Base-by-base conservation (phyloP, 1,140 invertebrate genomes). In the Lordiphosa stackelbergi region DNA sequence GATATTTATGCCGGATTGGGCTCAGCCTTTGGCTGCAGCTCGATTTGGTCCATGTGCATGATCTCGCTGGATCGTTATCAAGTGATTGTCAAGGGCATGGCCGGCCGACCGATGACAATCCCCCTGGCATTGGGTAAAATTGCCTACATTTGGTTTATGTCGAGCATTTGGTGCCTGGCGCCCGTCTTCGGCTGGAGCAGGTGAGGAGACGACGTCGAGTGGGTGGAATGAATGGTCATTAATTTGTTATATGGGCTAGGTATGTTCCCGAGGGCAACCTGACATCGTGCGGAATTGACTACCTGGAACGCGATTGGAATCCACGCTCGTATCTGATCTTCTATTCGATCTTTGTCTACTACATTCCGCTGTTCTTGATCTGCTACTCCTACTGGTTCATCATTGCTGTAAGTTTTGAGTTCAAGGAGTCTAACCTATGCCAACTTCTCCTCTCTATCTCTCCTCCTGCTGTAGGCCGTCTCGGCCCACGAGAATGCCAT, bases 181-280 rank as follows among this genome's bases (percentile, higher is more conserved):
- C 94, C 94, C 2, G 87, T 91, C 74, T 90, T 93, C 66, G 92
- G 92, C 57, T 93, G 92, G 92, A 92, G 92, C 79, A 90, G 91
- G 91, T 92, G 81, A 73, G 69, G 35, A 16, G 37, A 0, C 5
- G 3, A 36, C 1, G 28, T 5, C 0, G 6, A 28, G 1, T 11
- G 28, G 24, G 1, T 3, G 7, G 12, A 7, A n/a, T n/a, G 1
- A 19, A 19, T 4, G 34, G n/a, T 1, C n/a, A 4, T 10, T 28
- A 1, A 16, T 38, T 12, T 40, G n/a, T 5, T 4, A 4, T 7
- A 1, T 35, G 22, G 4, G 0, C 4, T 22, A 93, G 93, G 73
- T 96, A 95, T 88, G 93, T 95, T 40, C 94, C 94, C n/a, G 95
- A 96, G 89, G 94, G 94, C 45, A 95, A 95, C 74, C 92, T 95